phyloP scores from a whole-genome alignment of 1,140 invertebrate species.

The Panagrolaimus sp. region DNA sequence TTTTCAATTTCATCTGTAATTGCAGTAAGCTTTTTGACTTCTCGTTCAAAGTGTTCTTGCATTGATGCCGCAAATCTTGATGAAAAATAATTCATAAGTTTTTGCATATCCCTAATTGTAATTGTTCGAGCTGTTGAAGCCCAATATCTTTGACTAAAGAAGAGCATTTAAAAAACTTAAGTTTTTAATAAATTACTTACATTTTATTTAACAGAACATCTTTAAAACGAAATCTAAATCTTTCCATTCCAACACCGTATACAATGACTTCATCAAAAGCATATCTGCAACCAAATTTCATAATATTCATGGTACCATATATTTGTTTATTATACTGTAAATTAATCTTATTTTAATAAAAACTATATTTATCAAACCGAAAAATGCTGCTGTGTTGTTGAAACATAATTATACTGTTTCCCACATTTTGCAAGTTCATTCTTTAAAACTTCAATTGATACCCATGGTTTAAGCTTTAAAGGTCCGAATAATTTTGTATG shows the following conservation, averaged over 20 bases:
- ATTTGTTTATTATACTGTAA: slow-evolving; percentile 9
- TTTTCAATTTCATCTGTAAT: slow-evolving; percentile 13
- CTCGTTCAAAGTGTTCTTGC: slow-evolving; percentile 11
- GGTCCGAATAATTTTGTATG: background rate
- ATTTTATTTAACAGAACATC: slow-evolving; percentile 7
- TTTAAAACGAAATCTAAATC: slow-evolving; percentile 9
- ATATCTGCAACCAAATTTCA: slow-evolving; percentile 11
- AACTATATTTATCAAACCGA: background rate
- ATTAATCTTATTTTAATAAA: background rate
- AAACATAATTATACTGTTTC: slow-evolving; percentile 10
- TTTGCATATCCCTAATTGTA: slow-evolving; percentile 15
- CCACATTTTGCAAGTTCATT: slow-evolving; percentile 4
- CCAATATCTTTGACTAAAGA: slow-evolving; percentile 7
- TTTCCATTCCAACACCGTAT: slow-evolving; percentile 10
- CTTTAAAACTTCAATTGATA: slow-evolving; percentile 3
- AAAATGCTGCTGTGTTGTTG: slow-evolving; percentile 6
- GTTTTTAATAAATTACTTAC: background rate
- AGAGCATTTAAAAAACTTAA: background rate
- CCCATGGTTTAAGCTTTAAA: slow-evolving; percentile 2
- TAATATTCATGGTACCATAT: slow-evolving; percentile 1
- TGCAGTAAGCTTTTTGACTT: slow-evolving; percentile 2
- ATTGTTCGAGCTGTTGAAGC: slow-evolving; percentile 10
- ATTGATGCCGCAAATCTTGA: background rate
- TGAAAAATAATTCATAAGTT: slow-evolving; percentile 14
- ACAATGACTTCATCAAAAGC: slow-evolving; percentile 14